Evolutionary conservation across 2,113 vertebrate species (phyloP).

Genomic region (Gila orcuttii): DNA sequence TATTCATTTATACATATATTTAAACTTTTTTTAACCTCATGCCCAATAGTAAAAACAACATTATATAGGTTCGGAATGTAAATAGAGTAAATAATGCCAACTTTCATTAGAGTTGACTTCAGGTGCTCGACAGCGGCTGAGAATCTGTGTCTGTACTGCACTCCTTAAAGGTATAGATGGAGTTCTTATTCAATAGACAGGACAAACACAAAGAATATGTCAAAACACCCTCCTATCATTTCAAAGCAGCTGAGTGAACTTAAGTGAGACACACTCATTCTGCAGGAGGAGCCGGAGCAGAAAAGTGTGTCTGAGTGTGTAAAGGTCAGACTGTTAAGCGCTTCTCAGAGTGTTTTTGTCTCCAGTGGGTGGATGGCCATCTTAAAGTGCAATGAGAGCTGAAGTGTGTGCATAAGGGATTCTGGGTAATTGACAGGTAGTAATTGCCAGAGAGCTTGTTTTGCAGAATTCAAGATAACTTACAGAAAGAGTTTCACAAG

Average conservation of each 20-base stretch:
- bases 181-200: background rate
- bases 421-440: conserved; percentile 21
- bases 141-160: background rate
- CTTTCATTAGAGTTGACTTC: background rate
- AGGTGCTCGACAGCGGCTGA: background rate
- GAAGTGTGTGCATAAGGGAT: background rate
- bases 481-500: background rate
- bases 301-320: conserved; percentile 5
- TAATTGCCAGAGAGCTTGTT: background rate
- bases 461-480: background rate
- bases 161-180: background rate
- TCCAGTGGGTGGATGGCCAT: background rate
- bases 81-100: background rate
- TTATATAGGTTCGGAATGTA: background rate
- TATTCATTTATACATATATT: too few relatives aligned
- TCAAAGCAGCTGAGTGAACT: background rate
- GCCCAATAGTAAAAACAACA: too few relatives aligned
- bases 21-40: too few relatives aligned
- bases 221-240: background rate
- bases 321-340: conserved; percentile 1
- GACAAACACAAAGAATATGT: background rate
- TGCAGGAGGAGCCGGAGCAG: background rate
- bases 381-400: background rate
- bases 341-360: background rate
- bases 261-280: background rate